Evolutionary conservation across 2,797 vertebrate genomes (phyloP), one percentile per base, ranked within the genome.

Genomic region (Harpagifer antarcticus): DNA sequence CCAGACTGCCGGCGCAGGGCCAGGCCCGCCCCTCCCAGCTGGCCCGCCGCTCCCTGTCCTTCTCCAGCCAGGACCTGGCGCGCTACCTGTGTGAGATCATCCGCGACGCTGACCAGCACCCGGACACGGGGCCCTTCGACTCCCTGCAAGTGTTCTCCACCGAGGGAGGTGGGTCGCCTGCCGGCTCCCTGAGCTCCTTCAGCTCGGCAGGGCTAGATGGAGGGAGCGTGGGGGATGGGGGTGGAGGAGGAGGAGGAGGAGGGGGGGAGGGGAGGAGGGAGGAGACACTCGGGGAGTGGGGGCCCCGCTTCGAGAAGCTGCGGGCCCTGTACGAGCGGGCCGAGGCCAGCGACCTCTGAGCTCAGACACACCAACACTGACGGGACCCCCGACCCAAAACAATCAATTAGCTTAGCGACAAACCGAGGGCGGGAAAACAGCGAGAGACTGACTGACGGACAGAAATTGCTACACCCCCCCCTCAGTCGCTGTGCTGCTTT

Each of bases 231-330:
- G 27, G 92, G 59, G 47, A 82, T 13, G 79, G 91, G 78, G 16
- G 27, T 27, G 27, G 91, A n/a, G 57, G 70, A 66, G 81, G 8
- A 27, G 61, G 15, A 17, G 31, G 7, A 42, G 92, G 83, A 23
- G 23, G 83, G 0, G 20, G 83, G 3, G 86, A 88, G 47, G 92
- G 83, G 0, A 93, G 93, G 71, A 82, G 88, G 63, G 86, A 93
- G 55, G 94, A 96, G 19, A 93, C 94, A 3, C 92, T 97, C 0
- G 92, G 82, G 62, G 94, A 95, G 31, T 97, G 97, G 96, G 96
- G 96, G 44, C 95, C 96, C 0, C 96, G 96, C 76, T 97, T 96
- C 37, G 94, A 95, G 85, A 96, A 96, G 83, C 94, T 97, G 70
- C 92, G 95, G 65, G 95, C 96, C 42, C 93, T 97, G 55, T 97